Evolutionary conservation across 2,888 invertebrate genomes (phyloP).

Genomic region (Nomada goodeniana): DNA sequence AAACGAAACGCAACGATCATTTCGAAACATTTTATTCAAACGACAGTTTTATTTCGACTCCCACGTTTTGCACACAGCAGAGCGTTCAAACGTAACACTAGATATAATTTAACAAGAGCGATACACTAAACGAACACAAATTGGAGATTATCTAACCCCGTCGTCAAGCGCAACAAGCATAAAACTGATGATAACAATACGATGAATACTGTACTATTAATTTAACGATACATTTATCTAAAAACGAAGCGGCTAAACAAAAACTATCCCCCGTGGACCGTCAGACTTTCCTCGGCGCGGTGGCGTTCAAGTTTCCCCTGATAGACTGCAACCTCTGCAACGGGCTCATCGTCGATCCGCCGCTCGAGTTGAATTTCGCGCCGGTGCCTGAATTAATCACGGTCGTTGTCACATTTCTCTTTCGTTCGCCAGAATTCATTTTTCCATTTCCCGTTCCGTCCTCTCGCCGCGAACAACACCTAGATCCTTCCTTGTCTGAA

Average conservation of each 20-base stretch:
- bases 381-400: slow-evolving; percentile 15
- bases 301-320: not conserved
- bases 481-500: not conserved
- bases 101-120: not conserved
- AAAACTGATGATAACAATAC: not conserved
- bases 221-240: not conserved
- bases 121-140: not conserved
- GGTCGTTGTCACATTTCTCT: not conserved
- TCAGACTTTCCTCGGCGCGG: not conserved
- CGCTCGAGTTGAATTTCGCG: not conserved
- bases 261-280: not conserved
- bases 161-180: not conserved
- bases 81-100: not conserved
- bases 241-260: not conserved
- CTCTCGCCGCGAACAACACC: not conserved
- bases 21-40: not conserved
- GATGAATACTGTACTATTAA: no score
- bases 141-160: not conserved
- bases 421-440: not conserved
- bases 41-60: not conserved
- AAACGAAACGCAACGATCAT: not conserved
- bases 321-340: not conserved
- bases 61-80: not conserved
- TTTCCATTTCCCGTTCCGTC: not conserved
- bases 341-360: not conserved